phyloP scores from a whole-genome alignment of 2,113 vertebrate species.

The Rousettus leschenaultii region DNA sequence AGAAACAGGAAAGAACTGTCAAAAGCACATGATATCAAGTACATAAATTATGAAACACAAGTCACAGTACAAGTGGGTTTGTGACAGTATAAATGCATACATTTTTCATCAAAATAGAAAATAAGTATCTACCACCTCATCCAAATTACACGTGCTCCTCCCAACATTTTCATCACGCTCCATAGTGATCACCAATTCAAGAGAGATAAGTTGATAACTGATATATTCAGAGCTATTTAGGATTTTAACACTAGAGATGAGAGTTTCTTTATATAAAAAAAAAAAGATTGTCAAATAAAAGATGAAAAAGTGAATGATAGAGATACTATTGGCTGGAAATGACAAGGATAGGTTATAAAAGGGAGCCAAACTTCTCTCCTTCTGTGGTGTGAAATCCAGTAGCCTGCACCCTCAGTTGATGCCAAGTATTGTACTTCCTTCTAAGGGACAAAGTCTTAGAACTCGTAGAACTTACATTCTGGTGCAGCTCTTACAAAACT shows the following conservation, averaged over 20 bases:
- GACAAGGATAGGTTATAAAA: neutral
- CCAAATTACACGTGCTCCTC: neutral
- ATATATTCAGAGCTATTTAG: neutral
- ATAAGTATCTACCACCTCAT: neutral
- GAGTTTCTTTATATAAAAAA: neutral
- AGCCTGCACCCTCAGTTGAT: neutral
- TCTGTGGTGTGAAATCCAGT: neutral
- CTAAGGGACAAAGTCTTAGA: neutral
- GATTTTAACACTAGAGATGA: neutral
- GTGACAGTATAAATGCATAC: conserved; percentile 10
- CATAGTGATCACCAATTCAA: neutral
- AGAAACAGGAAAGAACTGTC: conserved; percentile 6
- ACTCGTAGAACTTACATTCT: neutral
- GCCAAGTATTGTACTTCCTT: neutral
- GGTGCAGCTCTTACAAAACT: neutral
- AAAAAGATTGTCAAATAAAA: neutral
- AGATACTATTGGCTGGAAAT: neutral
- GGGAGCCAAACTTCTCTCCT: neutral
- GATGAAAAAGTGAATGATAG: neutral
- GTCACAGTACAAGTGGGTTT: conserved; percentile 2
- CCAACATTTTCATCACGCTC: neutral
- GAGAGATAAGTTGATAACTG: neutral
- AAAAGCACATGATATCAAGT: neutral
- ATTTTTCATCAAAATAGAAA: conserved; percentile 37
- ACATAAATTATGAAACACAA: conserved; percentile 18